Base-by-base conservation (phyloP, 2,113 vertebrate genomes). In the Barnardius zonarius region DNA sequence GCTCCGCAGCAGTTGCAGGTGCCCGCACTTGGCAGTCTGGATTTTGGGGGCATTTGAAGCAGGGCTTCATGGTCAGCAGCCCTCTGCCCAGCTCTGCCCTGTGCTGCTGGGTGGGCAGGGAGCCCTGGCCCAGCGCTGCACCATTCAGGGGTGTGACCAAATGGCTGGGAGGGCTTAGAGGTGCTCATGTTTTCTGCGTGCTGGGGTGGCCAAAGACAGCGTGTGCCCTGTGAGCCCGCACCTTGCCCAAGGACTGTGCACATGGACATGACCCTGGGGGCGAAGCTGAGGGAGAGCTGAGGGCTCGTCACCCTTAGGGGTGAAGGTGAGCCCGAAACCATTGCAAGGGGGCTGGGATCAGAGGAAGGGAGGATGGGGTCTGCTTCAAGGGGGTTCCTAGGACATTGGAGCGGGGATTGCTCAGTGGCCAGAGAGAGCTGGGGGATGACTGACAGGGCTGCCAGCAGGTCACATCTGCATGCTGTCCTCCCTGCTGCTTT, bases 241-340 rank as follows among this genome's bases (percentile, higher is more conserved):
- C 33, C 31, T 75, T 4, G 1, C 19, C 28, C 27, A 17, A 33
- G 68, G 54, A 51, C 41, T 6, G 1, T 2, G 1, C 1, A 0
- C 2, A 3, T 16, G 61, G 41, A 23, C 8, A 7, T 0, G 3
- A 41, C 31, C 19, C 28, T 31, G 22, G 4, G 27, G 9, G n/a
- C 33, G 33, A 37, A 49, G 46, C 39, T 62, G 57, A 57, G n/a
- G 51, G 28, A 24, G 23, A 61, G 30, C 35, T 35, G 31, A 66
- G 48, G 41, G 31, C 48, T 19, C 13, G 19, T 57, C 20, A 10
- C 39, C 18, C 25, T 55, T 51, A 81, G 33, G 43, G 51, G 12
- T 5, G 5, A 51, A 35, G 24, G 39, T 46, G 63, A 30, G 33
- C 25, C 77, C 13, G 4, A 68, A 68, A 69, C 43, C 43, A 49